phyloP scores from a whole-genome alignment of 1,140 invertebrate species.

The Psilanteris sp. region DNA sequence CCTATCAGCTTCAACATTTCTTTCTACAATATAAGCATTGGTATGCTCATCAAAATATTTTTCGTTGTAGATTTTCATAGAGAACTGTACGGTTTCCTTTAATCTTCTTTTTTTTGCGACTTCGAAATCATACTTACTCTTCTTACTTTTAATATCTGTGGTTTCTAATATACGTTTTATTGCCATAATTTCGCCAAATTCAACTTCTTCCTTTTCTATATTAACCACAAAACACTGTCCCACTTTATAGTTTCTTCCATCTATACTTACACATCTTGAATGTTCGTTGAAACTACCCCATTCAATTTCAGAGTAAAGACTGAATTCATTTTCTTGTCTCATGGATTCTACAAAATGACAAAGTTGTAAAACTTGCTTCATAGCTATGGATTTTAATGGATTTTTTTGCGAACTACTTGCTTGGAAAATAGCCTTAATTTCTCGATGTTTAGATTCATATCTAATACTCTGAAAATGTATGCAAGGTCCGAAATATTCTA shows the following conservation, averaged over 20 bases:
- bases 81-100: no score
- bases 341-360: slow-evolving; percentile 10
- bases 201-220: no score
- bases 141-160: no score
- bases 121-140: no score
- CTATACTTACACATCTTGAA: not conserved
- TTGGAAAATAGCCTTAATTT: slow-evolving; percentile 18
- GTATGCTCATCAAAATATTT: no score
- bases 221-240: no score
- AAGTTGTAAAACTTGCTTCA: slow-evolving; percentile 20
- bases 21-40: no score
- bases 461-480: slow-evolving; percentile 18
- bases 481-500: slow-evolving; percentile 19
- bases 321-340: not conserved
- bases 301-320: not conserved
- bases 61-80: no score
- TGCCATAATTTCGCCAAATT: no score
- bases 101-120: no score
- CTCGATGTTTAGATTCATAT: slow-evolving; percentile 24
- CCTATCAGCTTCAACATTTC: no score
- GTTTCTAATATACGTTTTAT: no score
- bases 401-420: slow-evolving; percentile 18
- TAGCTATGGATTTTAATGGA: slow-evolving; percentile 15
- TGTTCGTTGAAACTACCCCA: not conserved
- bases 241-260: slow-evolving; percentile 7